Conservation (phyloP, 2,113 vertebrate genomes). For the Leptobrachium leishanense region DNA sequence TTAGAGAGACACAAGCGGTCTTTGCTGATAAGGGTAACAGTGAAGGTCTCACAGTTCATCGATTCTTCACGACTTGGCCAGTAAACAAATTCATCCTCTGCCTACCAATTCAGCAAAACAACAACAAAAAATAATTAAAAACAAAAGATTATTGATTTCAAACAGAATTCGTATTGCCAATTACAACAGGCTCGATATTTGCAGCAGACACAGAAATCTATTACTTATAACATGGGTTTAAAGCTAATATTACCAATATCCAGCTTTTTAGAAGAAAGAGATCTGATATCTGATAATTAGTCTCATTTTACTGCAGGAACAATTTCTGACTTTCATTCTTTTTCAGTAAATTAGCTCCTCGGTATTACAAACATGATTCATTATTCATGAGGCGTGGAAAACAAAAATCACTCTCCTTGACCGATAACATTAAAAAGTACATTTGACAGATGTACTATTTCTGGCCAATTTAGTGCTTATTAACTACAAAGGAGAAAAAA, state of each 20-base stretch:
- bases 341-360: slow-evolving; percentile 17
- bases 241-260: too few relatives aligned
- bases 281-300: not conserved
- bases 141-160: not conserved
- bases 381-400: slow-evolving; percentile 37
- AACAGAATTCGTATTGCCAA: not conserved
- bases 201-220: too few relatives aligned
- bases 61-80: slow-evolving; percentile 98
- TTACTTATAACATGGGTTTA: too few relatives aligned
- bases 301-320: slow-evolving; percentile 13
- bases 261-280: not conserved
- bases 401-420: slow-evolving; percentile 43
- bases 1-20: slow-evolving; percentile 97
- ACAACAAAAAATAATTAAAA: not conserved
- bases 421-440: slow-evolving; percentile 46
- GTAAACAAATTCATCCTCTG: slow-evolving; percentile 98
- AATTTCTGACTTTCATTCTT: not conserved
- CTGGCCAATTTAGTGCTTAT: slow-evolving; percentile 41
- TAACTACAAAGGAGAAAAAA: slow-evolving; percentile 33
- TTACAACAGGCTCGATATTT: too few relatives aligned
- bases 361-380: slow-evolving; percentile 21
- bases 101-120: slow-evolving; percentile 67
- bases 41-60: slow-evolving; percentile 98
- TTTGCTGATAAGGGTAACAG: slow-evolving; percentile 98
- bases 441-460: slow-evolving; percentile 46